A percentile compares a stretch with the other conserved stretches of the same genome.
Conservation (phyloP, 92 coral and sea anemone species). For the Heteractis magnifica region DNA sequence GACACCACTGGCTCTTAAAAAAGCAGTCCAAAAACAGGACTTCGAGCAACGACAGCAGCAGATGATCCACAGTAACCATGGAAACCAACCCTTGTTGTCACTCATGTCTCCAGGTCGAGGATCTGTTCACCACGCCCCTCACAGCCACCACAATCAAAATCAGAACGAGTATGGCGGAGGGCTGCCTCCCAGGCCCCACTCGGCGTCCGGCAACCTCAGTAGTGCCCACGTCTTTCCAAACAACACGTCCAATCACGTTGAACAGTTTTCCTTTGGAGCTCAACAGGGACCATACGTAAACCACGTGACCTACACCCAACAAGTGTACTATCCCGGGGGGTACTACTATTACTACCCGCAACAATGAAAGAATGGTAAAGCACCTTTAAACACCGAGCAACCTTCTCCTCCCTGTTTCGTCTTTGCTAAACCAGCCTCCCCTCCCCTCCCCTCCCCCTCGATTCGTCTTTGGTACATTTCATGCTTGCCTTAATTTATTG, state of each 20-base stretch:
- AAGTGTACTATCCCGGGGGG: constrained; percentile 82
- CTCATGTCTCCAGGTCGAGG: constrained; percentile 78
- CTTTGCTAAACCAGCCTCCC: background rate
- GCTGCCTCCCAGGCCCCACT: constrained; percentile 91
- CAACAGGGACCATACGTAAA: constrained; percentile 74
- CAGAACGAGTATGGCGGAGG: constrained; percentile 62
- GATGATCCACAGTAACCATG: constrained; percentile 53
- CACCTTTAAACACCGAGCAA: background rate
- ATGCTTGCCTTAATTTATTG: constrained; percentile 40
- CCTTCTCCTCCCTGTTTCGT: background rate
- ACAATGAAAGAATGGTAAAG: constrained; percentile 38
- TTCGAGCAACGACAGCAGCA: constrained; percentile 57
- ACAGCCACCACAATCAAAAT: constrained; percentile 33
- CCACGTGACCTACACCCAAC: constrained; percentile 71
- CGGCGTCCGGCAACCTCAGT: constrained; percentile 83
- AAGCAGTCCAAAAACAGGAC: constrained; percentile 58
- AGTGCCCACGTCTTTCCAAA: constrained; percentile 55
- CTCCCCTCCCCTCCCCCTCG: background rate
- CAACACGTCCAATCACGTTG: constrained; percentile 68
- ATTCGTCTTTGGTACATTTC: constrained; percentile 25
- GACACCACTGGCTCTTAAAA: constrained; percentile 66
- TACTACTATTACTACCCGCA: constrained; percentile 91
- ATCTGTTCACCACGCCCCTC: constrained; percentile 40
- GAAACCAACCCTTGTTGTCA: constrained; percentile 83
- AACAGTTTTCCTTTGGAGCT: constrained; percentile 65